Evolutionary conservation across 92 coral and sea anemone genomes (phyloP).

Genomic region (Porites cylindrica): DNA sequence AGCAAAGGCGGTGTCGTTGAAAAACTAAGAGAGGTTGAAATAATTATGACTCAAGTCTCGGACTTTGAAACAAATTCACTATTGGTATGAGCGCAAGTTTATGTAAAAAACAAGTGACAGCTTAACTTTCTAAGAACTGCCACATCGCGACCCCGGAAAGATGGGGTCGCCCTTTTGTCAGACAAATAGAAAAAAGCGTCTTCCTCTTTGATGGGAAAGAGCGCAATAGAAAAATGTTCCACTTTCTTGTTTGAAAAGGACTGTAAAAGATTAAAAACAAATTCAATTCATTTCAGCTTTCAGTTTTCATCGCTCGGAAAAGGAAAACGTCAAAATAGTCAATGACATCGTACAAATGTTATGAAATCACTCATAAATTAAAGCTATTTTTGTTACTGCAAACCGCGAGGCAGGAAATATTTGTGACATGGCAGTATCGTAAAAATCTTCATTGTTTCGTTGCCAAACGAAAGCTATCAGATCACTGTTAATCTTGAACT

Average conservation of each 20-base stretch:
- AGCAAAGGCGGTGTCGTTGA: background rate
- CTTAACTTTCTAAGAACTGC: constrained; percentile 19
- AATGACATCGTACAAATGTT: constrained; percentile 25
- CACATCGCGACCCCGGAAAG: constrained; percentile 30
- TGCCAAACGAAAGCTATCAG: background rate
- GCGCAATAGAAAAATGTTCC: background rate
- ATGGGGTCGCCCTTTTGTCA: constrained; percentile 44
- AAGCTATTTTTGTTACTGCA: constrained; percentile 38
- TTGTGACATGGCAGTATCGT: constrained; percentile 24
- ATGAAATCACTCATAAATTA: constrained; percentile 56
- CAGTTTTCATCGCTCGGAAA: constrained; percentile 4
- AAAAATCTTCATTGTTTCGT: background rate
- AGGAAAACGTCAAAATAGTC: constrained; percentile 28
- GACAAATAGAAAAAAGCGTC: background rate
- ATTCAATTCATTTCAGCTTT: background rate
- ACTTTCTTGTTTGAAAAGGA: constrained; percentile 10
- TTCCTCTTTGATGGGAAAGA: background rate
- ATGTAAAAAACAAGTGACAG: constrained; percentile 1
- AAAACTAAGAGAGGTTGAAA: background rate
- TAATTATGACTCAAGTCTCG: constrained; percentile 17
- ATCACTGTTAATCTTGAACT: background rate
- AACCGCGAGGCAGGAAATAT: constrained; percentile 16
- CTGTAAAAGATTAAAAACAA: background rate
- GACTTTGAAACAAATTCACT: constrained; percentile 27
- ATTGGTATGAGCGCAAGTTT: constrained; percentile 9